These are phyloP conservation scores for Bugulina stolonifera DNA, from an alignment of 2,888 invertebrate species.

Conservation along the genomic window DNA sequence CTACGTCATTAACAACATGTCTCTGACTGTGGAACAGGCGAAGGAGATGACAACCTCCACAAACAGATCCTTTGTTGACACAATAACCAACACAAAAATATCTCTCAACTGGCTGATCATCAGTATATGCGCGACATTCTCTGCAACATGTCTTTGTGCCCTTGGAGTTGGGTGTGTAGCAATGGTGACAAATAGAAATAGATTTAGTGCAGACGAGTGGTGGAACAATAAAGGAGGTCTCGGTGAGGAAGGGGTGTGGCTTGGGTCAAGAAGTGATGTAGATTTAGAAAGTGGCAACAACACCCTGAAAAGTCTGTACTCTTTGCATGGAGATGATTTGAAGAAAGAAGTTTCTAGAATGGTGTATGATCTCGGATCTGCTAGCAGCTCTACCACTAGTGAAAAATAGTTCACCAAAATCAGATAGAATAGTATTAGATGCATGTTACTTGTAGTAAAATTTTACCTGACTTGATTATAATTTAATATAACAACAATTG, in stretches of 20 bases:
- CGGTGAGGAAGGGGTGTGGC: not conserved
- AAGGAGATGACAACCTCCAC: not conserved
- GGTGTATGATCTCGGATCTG: not conserved
- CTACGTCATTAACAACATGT: not conserved
- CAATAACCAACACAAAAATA: not conserved
- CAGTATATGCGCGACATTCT: not conserved
- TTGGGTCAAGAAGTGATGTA: not conserved
- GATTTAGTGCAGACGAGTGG: constrained; percentile 17
- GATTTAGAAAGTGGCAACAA: not conserved
- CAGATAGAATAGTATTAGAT: too few relatives aligned
- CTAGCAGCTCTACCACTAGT: not conserved
- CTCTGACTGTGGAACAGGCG: not conserved
- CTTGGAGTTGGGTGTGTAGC: not conserved
- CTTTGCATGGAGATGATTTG: not conserved
- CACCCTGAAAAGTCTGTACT: not conserved
- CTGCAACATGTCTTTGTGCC: constrained; percentile 1
- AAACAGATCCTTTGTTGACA: not conserved
- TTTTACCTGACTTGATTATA: too few relatives aligned
- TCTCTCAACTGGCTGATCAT: constrained; percentile 15
- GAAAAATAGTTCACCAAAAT: too few relatives aligned
- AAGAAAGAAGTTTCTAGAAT: constrained; percentile 19
- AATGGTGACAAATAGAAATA: not conserved
- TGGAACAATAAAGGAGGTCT: constrained; percentile 4
- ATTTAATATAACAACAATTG: too few relatives aligned
- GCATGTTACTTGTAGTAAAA: too few relatives aligned